These are phyloP conservation scores for Calliphora vomitoria DNA, from an alignment of 2,888 invertebrate genomes.

Conservation along the genomic window DNA sequence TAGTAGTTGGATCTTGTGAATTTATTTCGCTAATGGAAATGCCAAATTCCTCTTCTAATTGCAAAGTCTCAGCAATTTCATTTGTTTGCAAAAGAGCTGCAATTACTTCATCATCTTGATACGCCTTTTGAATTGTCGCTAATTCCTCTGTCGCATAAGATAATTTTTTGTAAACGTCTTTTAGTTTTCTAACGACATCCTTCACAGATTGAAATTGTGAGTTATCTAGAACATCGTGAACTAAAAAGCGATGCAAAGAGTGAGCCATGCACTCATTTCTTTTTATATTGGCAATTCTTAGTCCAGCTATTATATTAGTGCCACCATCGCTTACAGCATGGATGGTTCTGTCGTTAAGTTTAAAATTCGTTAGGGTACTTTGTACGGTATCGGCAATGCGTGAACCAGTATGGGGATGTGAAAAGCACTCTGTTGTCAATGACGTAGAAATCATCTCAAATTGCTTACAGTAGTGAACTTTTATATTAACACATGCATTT, in stretches of 20 bases:
- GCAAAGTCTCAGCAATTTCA: background rate
- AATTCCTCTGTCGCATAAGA: background rate
- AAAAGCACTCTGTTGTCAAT: background rate
- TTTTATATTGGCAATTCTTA: conserved; percentile 10
- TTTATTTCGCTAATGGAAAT: background rate
- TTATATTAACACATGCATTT: too few species aligned
- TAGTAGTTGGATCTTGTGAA: background rate
- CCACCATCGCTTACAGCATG: conserved; percentile 26
- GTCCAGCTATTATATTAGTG: conserved; percentile 23
- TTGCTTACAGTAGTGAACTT: too few species aligned
- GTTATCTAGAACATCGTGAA: conserved; percentile 13
- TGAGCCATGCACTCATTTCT: conserved; percentile 31
- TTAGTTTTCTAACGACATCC: background rate
- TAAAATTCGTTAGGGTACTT: too few species aligned
- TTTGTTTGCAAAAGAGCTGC: background rate
- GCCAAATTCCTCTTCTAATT: background rate
- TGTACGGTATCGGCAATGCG: too few species aligned
- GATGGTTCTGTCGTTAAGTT: too few species aligned
- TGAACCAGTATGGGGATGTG: background rate
- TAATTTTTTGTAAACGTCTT: background rate
- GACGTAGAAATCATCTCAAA: background rate
- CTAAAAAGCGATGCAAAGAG: background rate
- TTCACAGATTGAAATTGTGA: background rate
- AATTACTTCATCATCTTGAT: background rate
- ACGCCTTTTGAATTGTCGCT: background rate